phyloP scores from a whole-genome alignment of 2,888 invertebrate genomes.

The Drosophila longiperda region DNA sequence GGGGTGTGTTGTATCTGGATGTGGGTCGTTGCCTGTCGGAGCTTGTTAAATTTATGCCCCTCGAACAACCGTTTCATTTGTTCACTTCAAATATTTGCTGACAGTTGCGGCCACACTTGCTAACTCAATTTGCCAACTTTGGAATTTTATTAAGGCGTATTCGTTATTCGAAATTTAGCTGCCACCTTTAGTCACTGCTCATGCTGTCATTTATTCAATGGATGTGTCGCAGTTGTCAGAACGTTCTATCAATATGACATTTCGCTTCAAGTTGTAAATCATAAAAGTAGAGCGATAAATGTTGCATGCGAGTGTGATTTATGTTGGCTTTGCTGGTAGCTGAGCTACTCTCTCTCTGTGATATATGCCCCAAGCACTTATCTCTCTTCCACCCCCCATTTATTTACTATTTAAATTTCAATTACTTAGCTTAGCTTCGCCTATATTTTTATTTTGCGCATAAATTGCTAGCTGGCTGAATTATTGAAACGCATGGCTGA shows the following conservation, averaged over 20 bases:
- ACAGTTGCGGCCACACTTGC: slow-evolving; percentile 41
- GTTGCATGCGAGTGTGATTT: slow-evolving; percentile 17
- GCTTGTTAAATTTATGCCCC: slow-evolving; percentile 68
- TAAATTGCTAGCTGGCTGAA: slow-evolving; percentile 53
- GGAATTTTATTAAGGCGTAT: slow-evolving; percentile 31
- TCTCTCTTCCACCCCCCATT: slow-evolving; percentile 35
- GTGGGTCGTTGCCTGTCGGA: slow-evolving; percentile 25
- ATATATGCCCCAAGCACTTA: neutral
- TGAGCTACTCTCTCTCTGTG: slow-evolving; percentile 4
- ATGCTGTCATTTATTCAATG: slow-evolving; percentile 32
- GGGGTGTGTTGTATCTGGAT: slow-evolving; percentile 12
- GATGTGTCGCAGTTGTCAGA: slow-evolving; percentile 35
- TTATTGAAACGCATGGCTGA: slow-evolving; percentile 75
- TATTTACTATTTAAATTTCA: slow-evolving; percentile 73
- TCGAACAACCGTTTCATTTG: slow-evolving; percentile 47
- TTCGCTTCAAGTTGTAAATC: slow-evolving; percentile 33
- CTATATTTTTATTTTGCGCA: neutral
- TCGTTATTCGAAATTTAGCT: slow-evolving; percentile 7
- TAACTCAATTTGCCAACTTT: slow-evolving; percentile 47
- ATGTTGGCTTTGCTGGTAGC: slow-evolving; percentile 5
- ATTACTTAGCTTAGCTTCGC: slow-evolving; percentile 49
- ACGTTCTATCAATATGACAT: slow-evolving; percentile 41
- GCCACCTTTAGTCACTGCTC: slow-evolving; percentile 31
- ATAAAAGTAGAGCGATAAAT: slow-evolving; percentile 15
- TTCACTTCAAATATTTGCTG: slow-evolving; percentile 56